Percentiles rank a stretch among this genome's conserved stretches.
These are phyloP conservation scores for Drosophila limbata DNA, from an alignment of 2,888 invertebrate genomes.

Conservation along the genomic window DNA sequence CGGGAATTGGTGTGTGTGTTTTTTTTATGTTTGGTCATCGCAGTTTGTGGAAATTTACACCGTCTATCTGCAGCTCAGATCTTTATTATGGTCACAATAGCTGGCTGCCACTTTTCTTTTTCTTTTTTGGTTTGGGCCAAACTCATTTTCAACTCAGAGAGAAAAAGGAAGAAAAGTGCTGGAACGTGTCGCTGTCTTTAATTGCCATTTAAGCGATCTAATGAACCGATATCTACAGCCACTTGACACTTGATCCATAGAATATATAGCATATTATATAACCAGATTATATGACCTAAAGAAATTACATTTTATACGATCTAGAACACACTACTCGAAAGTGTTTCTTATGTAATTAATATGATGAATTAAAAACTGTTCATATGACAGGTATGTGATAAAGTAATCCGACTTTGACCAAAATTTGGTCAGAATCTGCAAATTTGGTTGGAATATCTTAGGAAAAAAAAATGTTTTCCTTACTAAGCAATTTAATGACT, in stretches of 20 bases:
- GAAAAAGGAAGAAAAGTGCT: conserved; percentile 50
- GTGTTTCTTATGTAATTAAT: no score
- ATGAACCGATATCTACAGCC: conserved; percentile 39
- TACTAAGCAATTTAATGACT: no score
- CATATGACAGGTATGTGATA: no score
- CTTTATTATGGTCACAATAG: conserved; percentile 41
- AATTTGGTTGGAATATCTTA: no score
- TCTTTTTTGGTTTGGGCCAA: not conserved
- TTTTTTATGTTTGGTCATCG: conserved; percentile 78
- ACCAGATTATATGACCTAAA: not conserved
- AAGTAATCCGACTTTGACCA: no score
- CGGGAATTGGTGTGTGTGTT: conserved; percentile 11
- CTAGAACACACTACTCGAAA: no score
- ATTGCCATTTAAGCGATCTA: conserved; percentile 68
- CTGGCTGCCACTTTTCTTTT: not conserved
- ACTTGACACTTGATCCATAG: conserved; percentile 9
- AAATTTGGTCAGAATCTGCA: no score
- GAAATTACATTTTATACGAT: not conserved
- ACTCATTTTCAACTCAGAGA: conserved; percentile 3
- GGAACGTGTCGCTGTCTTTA: conserved; percentile 70
- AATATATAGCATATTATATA: not conserved
- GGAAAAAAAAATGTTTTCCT: no score
- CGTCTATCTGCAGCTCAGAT: conserved; percentile 56
- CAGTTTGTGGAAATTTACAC: conserved; percentile 77
- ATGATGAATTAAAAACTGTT: no score